Percentiles rank a stretch among this genome's conserved stretches.
phyloP scores from a whole-genome alignment of 2,888 invertebrate genomes.

The Acrocyrtus sp. region DNA sequence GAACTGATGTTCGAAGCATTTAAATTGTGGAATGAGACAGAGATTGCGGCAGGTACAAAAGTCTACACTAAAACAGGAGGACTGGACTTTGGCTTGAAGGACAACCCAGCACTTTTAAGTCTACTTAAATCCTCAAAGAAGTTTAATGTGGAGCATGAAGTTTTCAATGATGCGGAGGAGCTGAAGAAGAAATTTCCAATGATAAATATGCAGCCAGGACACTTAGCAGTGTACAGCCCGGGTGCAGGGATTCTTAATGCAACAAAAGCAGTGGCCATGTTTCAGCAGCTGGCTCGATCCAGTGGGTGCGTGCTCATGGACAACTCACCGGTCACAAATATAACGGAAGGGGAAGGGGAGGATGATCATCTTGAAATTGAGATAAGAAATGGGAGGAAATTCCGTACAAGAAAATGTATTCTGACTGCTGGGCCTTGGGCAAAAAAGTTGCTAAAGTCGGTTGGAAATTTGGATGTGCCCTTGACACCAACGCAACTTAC shows the following conservation, averaged over 20 bases:
- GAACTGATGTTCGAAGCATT: conserved; percentile 56
- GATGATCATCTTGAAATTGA: conserved; percentile 8
- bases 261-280: conserved; percentile 57
- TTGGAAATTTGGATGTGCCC: conserved; percentile 40
- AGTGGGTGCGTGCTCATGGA: conserved; percentile 49
- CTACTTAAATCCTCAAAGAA: conserved; percentile 48
- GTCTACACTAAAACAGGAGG: conserved; percentile 60
- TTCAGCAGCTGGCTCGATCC: conserved; percentile 53
- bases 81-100: conserved; percentile 49
- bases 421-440: conserved; percentile 59
- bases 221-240: conserved; percentile 50
- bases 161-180: conserved; percentile 15
- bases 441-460: conserved; percentile 49
- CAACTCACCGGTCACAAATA: conserved; percentile 44
- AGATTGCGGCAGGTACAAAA: conserved; percentile 35
- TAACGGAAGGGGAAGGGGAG: conserved; percentile 29
- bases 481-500: conserved; percentile 45
- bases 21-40: conserved; percentile 55
- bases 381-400: not conserved
- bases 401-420: conserved; percentile 50
- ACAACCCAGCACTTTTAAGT: conserved; percentile 27
- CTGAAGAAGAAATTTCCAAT: conserved; percentile 48
- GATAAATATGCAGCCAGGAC: conserved; percentile 38
- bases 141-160: conserved; percentile 40
- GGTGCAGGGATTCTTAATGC: conserved; percentile 60